These are phyloP conservation scores for Brachystomella parvula DNA, from an alignment of 1,140 invertebrate genomes.

Conservation along the genomic window DNA sequence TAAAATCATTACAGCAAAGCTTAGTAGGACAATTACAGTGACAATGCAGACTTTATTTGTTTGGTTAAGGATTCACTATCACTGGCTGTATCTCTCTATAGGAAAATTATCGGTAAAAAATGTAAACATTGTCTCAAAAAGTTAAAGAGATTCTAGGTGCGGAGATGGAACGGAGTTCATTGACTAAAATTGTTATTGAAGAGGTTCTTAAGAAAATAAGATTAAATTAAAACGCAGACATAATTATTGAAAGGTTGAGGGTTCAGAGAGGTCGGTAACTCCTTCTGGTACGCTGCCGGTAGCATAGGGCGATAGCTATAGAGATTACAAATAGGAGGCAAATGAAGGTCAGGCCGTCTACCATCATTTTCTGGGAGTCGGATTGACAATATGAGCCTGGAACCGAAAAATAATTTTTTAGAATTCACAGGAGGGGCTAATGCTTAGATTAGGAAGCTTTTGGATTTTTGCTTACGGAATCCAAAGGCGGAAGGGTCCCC, in stretches of 20 bases:
- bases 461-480: neutral
- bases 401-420: neutral
- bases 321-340: neutral
- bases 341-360: neutral
- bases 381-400: neutral
- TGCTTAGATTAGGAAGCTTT: neutral
- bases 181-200: no score
- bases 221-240: no score
- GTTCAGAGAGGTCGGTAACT: neutral
- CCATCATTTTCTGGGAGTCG: neutral
- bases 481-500: neutral
- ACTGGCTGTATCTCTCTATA: neutral
- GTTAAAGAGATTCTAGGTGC: no score
- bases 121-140: no score
- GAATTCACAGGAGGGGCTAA: neutral
- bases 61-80: no score
- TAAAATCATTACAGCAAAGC: no score
- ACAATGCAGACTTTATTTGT: no score
- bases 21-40: no score
- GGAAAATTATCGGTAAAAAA: no score
- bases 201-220: no score
- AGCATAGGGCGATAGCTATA: neutral
- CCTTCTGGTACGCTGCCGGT: neutral
- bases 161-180: no score
- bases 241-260: no score